These are phyloP conservation scores for Spongia lamella DNA, from an alignment of 37 sponge, comb jelly and placozoan genomes.

Conservation along the genomic window DNA sequence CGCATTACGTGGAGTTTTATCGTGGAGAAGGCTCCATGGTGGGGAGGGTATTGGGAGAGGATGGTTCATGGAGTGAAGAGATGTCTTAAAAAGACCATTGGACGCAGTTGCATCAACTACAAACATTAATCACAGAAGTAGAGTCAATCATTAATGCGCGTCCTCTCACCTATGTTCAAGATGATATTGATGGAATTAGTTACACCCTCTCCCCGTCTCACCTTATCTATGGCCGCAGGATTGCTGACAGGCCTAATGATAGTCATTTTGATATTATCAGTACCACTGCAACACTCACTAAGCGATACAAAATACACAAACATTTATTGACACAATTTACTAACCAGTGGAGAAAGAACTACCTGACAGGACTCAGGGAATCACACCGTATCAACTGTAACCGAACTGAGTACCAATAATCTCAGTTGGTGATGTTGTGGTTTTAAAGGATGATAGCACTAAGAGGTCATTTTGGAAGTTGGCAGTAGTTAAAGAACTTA, in stretches of 20 bases:
- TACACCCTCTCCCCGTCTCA: constrained; percentile 46
- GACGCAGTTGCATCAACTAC: neutral
- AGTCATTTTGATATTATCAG: too few species aligned
- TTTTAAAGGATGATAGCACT: constrained; percentile 17
- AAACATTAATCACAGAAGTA: constrained; percentile 9
- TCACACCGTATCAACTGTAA: too few species aligned
- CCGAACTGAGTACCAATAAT: too few species aligned
- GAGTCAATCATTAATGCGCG: constrained; percentile 33
- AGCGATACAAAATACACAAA: constrained; percentile 26
- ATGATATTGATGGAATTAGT: constrained; percentile 25
- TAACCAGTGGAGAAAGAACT: constrained; percentile 28
- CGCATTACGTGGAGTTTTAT: constrained; percentile 40
- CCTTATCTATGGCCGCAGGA: constrained; percentile 42
- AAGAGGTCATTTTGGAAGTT: constrained; percentile 25
- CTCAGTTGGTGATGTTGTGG: constrained; percentile 32
- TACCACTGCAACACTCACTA: neutral
- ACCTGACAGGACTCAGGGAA: neutral
- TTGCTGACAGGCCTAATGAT: too few species aligned
- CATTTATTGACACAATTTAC: constrained; percentile 27
- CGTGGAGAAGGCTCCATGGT: constrained; percentile 31
- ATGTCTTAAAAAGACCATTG: constrained; percentile 15
- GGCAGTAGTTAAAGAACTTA: constrained; percentile 19
- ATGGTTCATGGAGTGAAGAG: constrained; percentile 20
- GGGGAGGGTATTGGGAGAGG: constrained; percentile 45
- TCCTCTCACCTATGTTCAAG: constrained; percentile 3